Conservation (phyloP, 2,797 vertebrate species). For the Micropoecilia bifurca region DNA sequence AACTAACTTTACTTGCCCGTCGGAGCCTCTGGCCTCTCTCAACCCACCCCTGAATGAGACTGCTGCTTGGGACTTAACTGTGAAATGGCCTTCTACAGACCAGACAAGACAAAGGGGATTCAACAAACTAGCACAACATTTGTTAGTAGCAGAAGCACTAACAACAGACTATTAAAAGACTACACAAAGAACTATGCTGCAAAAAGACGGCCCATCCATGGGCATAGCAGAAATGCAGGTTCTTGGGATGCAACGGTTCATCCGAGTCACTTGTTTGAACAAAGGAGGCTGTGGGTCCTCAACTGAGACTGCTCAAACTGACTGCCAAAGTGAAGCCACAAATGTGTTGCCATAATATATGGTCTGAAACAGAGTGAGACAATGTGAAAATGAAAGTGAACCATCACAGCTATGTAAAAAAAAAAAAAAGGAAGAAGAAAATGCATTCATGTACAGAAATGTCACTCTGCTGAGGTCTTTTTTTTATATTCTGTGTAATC, state of each 20-base stretch:
- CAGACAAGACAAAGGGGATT: constrained; percentile 68
- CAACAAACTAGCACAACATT: constrained; percentile 78
- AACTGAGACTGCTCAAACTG: constrained; percentile 64
- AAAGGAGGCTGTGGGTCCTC: constrained; percentile 56
- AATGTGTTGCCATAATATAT: constrained; percentile 76
- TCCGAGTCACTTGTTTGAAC: constrained; percentile 58
- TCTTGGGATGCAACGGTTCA: constrained; percentile 54
- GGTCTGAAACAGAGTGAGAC: constrained; percentile 68
- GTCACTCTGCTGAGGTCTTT: constrained; percentile 80
- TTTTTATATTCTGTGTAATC: constrained; percentile 80
- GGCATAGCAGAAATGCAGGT: constrained; percentile 56
- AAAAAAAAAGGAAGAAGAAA: constrained; percentile 62
- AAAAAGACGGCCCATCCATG: constrained; percentile 61
- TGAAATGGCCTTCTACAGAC: constrained; percentile 80
- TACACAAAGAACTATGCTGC: constrained; percentile 77
- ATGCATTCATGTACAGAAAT: constrained; percentile 81
- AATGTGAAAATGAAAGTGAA: constrained; percentile 75
- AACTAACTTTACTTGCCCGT: constrained; percentile 60
- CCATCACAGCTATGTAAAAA: constrained; percentile 77
- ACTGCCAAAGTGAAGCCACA: constrained; percentile 81
- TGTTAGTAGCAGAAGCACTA: constrained; percentile 71
- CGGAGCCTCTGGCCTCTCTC: constrained; percentile 71
- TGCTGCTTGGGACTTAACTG: constrained; percentile 78
- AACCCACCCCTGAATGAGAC: constrained; percentile 63
- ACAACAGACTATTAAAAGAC: constrained; percentile 77